phyloP scores from a whole-genome alignment of 1,140 invertebrate species.

The Zaprionus vittiger region DNA sequence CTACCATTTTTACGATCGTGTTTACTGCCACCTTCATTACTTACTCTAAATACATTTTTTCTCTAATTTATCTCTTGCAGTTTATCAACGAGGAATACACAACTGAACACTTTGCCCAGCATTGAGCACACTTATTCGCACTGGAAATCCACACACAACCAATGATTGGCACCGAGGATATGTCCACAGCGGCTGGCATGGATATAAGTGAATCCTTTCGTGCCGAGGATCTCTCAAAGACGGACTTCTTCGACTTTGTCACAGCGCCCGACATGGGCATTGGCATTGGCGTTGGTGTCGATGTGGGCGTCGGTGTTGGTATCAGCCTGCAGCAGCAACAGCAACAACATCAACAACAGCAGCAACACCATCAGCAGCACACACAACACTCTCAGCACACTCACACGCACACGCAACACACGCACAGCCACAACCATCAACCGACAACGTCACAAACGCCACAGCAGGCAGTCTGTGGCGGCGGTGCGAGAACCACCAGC shows the following conservation, averaged over 20 bases:
- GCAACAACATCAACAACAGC: constrained; percentile 46
- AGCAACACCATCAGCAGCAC: constrained; percentile 49
- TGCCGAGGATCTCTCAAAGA: constrained; percentile 89
- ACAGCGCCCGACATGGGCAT: constrained; percentile 88
- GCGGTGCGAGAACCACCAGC: constrained; percentile 56
- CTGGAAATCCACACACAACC: constrained; percentile 70
- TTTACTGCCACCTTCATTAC: background rate
- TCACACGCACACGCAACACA: constrained; percentile 53
- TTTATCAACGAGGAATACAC: background rate
- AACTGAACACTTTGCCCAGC: constrained; percentile 22
- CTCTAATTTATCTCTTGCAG: background rate
- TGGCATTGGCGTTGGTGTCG: constrained; percentile 79
- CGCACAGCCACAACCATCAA: constrained; percentile 54
- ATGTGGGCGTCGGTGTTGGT: constrained; percentile 60
- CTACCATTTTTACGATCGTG: background rate
- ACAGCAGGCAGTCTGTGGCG: constrained; percentile 48
- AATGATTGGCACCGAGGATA: constrained; percentile 84
- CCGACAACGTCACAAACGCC: constrained; percentile 39
- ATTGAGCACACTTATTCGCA: constrained; percentile 28
- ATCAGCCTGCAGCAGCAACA: constrained; percentile 55
- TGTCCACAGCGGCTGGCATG: constrained; percentile 86
- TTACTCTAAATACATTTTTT: background rate
- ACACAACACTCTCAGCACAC: constrained; percentile 40
- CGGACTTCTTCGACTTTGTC: constrained; percentile 94
- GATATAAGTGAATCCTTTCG: constrained; percentile 92